Conservation (phyloP, 1,140 invertebrate genomes). For the Drosophila punjabiensis region DNA sequence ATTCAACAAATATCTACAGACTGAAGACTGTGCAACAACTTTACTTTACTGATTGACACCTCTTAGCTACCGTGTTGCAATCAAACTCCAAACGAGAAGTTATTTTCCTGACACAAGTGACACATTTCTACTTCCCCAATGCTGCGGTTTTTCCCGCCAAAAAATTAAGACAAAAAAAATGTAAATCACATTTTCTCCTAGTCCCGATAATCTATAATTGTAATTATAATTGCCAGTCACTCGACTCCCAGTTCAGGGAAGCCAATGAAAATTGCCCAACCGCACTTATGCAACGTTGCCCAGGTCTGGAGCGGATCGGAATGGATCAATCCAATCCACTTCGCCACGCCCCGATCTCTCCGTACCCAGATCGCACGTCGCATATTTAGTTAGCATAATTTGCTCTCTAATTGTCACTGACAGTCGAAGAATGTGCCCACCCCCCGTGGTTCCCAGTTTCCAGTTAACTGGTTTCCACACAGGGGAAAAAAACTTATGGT, state of each 20-base stretch:
- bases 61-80: slow-evolving; percentile 75
- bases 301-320: slow-evolving; percentile 29
- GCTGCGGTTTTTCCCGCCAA: slow-evolving; percentile 16
- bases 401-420: slow-evolving; percentile 72
- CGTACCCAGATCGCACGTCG: slow-evolving; percentile 34
- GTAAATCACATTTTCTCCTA: slow-evolving; percentile 42
- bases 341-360: slow-evolving; percentile 54
- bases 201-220: slow-evolving; percentile 65
- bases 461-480: slow-evolving; percentile 23
- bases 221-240: slow-evolving; percentile 59
- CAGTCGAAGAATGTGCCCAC: slow-evolving; percentile 64
- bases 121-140: slow-evolving; percentile 24
- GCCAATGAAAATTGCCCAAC: slow-evolving; percentile 46
- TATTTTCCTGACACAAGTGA: slow-evolving; percentile 14
- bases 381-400: slow-evolving; percentile 78
- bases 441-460: slow-evolving; percentile 11
- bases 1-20: not conserved
- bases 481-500: not conserved
- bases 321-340: slow-evolving; percentile 18
- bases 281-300: slow-evolving; percentile 45
- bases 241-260: slow-evolving; percentile 13
- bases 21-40: not conserved
- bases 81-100: slow-evolving; percentile 24
- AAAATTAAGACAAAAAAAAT: not conserved
- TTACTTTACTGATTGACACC: slow-evolving; percentile 69